Base-by-base conservation (phyloP, 2,797 vertebrate genomes). In the Eupleurogrammus muticus region DNA sequence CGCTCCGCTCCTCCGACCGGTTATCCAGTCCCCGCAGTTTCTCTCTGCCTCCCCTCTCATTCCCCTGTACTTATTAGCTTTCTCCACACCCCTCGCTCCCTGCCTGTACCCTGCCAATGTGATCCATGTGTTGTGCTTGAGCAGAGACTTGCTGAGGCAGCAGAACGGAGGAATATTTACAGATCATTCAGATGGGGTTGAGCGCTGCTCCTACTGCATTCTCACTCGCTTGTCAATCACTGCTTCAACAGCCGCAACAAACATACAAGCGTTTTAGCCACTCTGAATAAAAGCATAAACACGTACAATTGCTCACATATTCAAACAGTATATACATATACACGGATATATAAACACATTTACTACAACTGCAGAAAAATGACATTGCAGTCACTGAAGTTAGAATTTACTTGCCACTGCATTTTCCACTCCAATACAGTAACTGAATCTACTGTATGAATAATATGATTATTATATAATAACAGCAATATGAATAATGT, bases 121-220 rank as follows among this genome's bases (percentile, higher is more conserved):
- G 90, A 91, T 92, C 89, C 91, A 92, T 87, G 84, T 75, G 81
- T 77, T 73, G 66, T 81, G 80, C 78, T 80, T 54, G 44, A 53
- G 77, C 66, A 47, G 61, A 82, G 77, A 87, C 66, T 73, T 89
- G 92, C 93, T 94, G 94, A 94, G 81, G 88, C 91, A 90, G 93
- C 93, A 90, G 87, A 92, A 93, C 76, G 54, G 70, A 73, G 78
- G 88, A 88, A 92, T 93, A 94, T 94, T 94, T 94, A 95, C 93
- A 91, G 90, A 92, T 92, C 90, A 90, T 87, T 91, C 89, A 89
- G 81, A 85, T 63, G 78, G 64, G 70, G 79, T 74, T 82, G 70
- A 83, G 87, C 81, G 72, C 57, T 65, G 73, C 77, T 80, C 40
- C 66, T 50, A 36, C 82, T 81, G 80, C 87, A 86, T 57, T 72